phyloP scores from a whole-genome alignment of 2,113 vertebrate genomes.

The Hirundichthys speculiger region DNA sequence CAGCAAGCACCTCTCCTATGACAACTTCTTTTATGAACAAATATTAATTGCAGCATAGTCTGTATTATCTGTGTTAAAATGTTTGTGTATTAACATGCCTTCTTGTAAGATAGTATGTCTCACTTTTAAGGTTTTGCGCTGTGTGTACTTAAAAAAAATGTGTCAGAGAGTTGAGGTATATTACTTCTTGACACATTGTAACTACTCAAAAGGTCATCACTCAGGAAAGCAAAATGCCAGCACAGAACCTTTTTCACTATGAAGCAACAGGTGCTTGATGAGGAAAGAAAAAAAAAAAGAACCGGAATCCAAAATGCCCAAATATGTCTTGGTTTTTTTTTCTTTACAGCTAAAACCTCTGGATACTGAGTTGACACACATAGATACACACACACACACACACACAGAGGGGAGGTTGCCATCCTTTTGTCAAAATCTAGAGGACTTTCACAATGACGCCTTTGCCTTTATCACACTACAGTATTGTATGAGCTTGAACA shows the following conservation, averaged over 20 bases:
- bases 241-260: background rate
- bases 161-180: background rate
- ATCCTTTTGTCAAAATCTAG: slow-evolving; percentile 27
- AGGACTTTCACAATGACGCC: slow-evolving; percentile 87
- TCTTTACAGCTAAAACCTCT: slow-evolving; percentile 33
- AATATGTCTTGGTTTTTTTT: slow-evolving; percentile 43
- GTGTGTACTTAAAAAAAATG: background rate
- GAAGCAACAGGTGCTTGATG: slow-evolving; percentile 24
- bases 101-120: background rate
- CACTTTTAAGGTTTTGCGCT: background rate
- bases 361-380: slow-evolving; percentile 35
- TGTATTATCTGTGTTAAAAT: slow-evolving; percentile 13
- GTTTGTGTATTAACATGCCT: slow-evolving; percentile 9
- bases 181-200: background rate
- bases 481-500: slow-evolving; percentile 90
- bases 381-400: slow-evolving; percentile 69
- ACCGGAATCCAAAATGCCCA: slow-evolving; percentile 50
- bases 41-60: slow-evolving; percentile 1
- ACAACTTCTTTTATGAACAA: background rate
- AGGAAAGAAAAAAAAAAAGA: slow-evolving; percentile 34
- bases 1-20: slow-evolving; percentile 1
- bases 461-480: slow-evolving; percentile 89
- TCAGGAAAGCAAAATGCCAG: slow-evolving; percentile 15
- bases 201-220: background rate
- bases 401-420: slow-evolving; percentile 89